Evolutionary conservation across 2,888 invertebrate species (phyloP).

Genomic region (Chrysolina oricalcia): DNA sequence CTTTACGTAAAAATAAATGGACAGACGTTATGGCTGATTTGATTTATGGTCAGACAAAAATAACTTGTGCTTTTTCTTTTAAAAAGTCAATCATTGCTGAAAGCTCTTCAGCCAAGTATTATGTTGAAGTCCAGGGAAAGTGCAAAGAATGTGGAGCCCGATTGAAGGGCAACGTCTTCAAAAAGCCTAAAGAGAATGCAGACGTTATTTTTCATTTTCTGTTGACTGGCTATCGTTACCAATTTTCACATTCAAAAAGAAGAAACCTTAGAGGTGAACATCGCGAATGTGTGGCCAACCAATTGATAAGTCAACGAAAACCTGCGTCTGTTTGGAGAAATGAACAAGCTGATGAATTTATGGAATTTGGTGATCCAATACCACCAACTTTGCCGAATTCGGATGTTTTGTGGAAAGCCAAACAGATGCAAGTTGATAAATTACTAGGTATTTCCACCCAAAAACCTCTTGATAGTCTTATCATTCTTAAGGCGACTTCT

Average conservation of each 20-base stretch:
- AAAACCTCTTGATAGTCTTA: background rate
- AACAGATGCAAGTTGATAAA: slow-evolving; percentile 26
- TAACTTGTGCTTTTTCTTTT: slow-evolving; percentile 33
- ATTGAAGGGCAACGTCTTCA: slow-evolving; percentile 20
- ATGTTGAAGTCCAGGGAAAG: slow-evolving; percentile 23
- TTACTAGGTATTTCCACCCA: slow-evolving; percentile 26
- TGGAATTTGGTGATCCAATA: slow-evolving; percentile 24
- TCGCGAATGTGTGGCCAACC: slow-evolving; percentile 8
- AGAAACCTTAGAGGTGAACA: slow-evolving; percentile 25
- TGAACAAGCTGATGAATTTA: slow-evolving; percentile 22
- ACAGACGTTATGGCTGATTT: slow-evolving; percentile 17
- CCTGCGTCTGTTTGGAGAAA: slow-evolving; percentile 28
- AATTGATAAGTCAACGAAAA: slow-evolving; percentile 28
- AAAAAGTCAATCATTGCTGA: slow-evolving; percentile 14
- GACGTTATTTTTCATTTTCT: slow-evolving; percentile 15
- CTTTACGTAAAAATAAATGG: slow-evolving; percentile 19
- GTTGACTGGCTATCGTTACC: background rate
- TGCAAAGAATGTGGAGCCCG: slow-evolving; percentile 21
- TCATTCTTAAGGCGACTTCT: background rate
- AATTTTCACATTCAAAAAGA: no score
- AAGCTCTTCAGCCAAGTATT: slow-evolving; percentile 17
- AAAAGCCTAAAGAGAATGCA: slow-evolving; percentile 14
- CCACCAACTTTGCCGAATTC: slow-evolving; percentile 30
- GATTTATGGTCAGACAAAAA: slow-evolving; percentile 26
- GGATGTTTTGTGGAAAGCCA: slow-evolving; percentile 27